Evolutionary conservation across 2,113 vertebrate genomes (phyloP).

Genomic region (Chaenocephalus aceratus): DNA sequence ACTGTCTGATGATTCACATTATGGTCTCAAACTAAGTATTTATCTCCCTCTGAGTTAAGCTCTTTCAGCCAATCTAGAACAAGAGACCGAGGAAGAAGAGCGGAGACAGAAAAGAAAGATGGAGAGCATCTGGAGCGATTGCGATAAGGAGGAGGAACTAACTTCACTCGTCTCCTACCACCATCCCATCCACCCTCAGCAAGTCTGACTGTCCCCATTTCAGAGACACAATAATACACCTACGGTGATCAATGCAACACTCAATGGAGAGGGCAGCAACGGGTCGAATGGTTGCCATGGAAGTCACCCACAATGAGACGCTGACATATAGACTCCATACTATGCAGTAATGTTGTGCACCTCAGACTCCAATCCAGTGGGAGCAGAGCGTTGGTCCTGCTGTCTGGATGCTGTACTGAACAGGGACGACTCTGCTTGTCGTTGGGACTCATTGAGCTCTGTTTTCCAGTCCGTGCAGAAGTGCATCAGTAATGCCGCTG

Average conservation of each 20-base stretch:
- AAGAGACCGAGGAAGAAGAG: not conserved
- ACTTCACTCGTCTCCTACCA: not conserved
- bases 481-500: too few relatives aligned
- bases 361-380: not conserved
- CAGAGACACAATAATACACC: not conserved
- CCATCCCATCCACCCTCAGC: not conserved
- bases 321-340: not conserved
- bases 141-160: not conserved
- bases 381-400: not conserved
- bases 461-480: too few relatives aligned
- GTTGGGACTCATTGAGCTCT: too few relatives aligned
- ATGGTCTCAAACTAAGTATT: not conserved
- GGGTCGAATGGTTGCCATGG: not conserved
- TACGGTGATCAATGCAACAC: not conserved
- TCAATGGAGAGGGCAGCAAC: not conserved
- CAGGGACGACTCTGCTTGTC: too few relatives aligned
- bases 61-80: not conserved
- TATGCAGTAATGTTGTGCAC: not conserved
- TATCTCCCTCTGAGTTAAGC: not conserved
- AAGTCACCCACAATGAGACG: not conserved
- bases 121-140: not conserved
- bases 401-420: not conserved
- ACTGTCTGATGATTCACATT: too few relatives aligned
- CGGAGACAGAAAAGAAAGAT: not conserved
- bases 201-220: not conserved